These are phyloP conservation scores for Stramonita haemastoma DNA, from an alignment of 2,888 invertebrate species.

Conservation along the genomic window DNA sequence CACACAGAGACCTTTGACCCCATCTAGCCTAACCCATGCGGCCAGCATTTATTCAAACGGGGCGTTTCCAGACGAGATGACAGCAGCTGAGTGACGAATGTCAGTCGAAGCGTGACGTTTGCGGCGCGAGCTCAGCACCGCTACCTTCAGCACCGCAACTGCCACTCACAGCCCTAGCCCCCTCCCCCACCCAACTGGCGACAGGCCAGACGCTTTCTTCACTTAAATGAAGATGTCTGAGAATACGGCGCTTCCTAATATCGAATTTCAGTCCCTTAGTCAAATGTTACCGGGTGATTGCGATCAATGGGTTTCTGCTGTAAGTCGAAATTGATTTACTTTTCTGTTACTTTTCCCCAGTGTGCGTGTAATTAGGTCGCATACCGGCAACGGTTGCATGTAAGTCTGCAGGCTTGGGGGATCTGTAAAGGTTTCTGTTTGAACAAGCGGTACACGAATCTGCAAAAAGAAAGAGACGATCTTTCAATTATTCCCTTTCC, in stretches of 20 bases:
- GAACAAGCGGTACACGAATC: background rate
- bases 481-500: no score
- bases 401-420: background rate
- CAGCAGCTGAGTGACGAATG: conserved; percentile 42
- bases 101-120: conserved; percentile 44
- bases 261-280: background rate
- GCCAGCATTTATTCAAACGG: conserved; percentile 26
- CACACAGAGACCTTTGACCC: background rate
- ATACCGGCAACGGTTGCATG: background rate
- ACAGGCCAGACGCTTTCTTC: background rate
- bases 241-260: background rate
- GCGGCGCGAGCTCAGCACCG: conserved; percentile 30
- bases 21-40: background rate
- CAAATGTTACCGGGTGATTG: background rate
- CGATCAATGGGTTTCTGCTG: background rate
- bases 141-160: conserved; percentile 24
- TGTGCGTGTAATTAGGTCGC: conserved; percentile 31
- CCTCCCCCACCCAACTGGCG: conserved; percentile 28
- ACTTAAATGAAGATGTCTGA: background rate
- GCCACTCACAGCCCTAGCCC: conserved; percentile 35
- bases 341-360: background rate
- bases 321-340: background rate
- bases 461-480: background rate
- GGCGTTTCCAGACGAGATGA: conserved; percentile 41
- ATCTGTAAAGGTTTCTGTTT: conserved; percentile 6